Base-by-base conservation (phyloP, 1,140 invertebrate species). In the Neodiprion lecontei region DNA sequence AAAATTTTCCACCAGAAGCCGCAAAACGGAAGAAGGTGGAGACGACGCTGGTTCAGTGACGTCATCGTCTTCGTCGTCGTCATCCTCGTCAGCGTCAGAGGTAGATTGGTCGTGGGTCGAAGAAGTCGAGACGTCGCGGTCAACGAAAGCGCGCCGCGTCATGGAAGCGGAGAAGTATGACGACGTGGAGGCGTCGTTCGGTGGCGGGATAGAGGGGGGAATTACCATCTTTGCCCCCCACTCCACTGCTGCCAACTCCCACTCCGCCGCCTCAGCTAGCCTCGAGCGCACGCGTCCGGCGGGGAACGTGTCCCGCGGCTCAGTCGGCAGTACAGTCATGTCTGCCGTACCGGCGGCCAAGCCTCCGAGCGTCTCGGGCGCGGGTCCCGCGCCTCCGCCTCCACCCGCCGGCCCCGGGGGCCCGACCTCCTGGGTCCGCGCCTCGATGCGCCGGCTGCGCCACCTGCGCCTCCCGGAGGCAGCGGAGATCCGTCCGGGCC, bases 101-200 rank as follows among this genome's bases (percentile, higher is more conserved):
- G 87, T 88, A 17, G 87, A 88, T 79, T 88, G 87, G 87, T 88
- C 87, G 11, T 88, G 87, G 87, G 78, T 88, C 2, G 87, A 86
- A 74, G 86, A 88, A 77, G 77, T 88, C 67, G 85, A 87, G 48
- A 79, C 76, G 76, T 21, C 79, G 71, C 75, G 75, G 10, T 50
- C 66, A 49, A 67, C 69, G 67, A 74, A 9, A 17, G 14, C 23
- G 21, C 73, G n/a, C 70, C 72, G 69, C 69, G 49, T 21, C 7
- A 4, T 67, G 53, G 50, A 48, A 67, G 72, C 71, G 49, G 69
- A 70, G 47, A 49, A 48, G 61, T 69, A 61, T 21, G 74, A 75
- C 10, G 73, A 77, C 40, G 53, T 4, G 1, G 28, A 40, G 28
- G 9, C 14, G 48, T n/a, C 11, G 74, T 5, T 14, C 53, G 11